Evolutionary conservation across 2,888 invertebrate genomes (phyloP).

Genomic region (Byasa hedistus): DNA sequence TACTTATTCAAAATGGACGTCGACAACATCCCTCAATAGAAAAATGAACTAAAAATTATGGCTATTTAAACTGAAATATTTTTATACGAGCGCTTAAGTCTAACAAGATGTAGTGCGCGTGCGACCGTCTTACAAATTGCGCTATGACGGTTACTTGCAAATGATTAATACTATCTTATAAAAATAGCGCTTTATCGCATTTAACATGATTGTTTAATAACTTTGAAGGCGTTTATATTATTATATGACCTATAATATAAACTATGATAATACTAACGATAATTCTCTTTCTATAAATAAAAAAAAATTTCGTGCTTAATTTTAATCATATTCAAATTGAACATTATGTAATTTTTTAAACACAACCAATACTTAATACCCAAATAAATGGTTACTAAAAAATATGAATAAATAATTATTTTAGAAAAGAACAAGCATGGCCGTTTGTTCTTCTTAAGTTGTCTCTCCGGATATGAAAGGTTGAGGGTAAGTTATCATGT

Average conservation of each 20-base stretch:
- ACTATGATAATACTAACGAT: neutral
- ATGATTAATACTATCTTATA: neutral
- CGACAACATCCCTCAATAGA: too few relatives aligned
- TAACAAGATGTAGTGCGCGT: too few relatives aligned
- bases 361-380: neutral
- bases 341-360: neutral
- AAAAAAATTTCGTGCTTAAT: neutral
- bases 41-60: too few relatives aligned
- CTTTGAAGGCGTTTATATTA: neutral
- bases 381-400: neutral
- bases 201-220: neutral
- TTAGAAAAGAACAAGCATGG: too few relatives aligned
- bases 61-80: too few relatives aligned
- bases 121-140: too few relatives aligned
- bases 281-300: neutral
- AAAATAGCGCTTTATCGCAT: neutral
- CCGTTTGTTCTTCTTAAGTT: too few relatives aligned
- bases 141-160: neutral
- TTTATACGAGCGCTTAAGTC: too few relatives aligned
- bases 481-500: too few relatives aligned
- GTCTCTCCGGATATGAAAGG: too few relatives aligned
- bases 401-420: too few relatives aligned
- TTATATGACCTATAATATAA: neutral
- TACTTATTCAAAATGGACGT: too few relatives aligned
- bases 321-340: neutral